Evolutionary conservation across 1,140 invertebrate species (phyloP).

Genomic region (Scaptomyza pallida): DNA sequence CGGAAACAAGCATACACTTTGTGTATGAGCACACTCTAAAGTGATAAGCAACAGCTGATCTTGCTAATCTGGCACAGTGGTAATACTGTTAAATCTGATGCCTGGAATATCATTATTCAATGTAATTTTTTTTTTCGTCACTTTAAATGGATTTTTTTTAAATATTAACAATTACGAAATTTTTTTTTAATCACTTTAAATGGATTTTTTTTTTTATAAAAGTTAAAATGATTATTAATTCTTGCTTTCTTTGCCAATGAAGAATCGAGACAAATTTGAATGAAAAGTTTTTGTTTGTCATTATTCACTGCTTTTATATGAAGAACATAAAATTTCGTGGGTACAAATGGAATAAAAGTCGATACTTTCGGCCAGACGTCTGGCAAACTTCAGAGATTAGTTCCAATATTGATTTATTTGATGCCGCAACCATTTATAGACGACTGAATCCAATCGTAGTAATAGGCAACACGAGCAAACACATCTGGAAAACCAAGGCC

Average conservation of each 20-base stretch:
- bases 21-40: neutral
- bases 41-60: neutral
- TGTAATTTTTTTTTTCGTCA: neutral
- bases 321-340: too few relatives aligned
- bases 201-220: too few relatives aligned
- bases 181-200: too few relatives aligned
- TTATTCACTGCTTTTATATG: too few relatives aligned
- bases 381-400: constrained; percentile 24
- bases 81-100: neutral
- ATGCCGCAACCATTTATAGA: constrained; percentile 64
- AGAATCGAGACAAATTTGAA: too few relatives aligned
- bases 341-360: neutral
- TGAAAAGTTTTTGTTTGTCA: too few relatives aligned
- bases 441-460: constrained; percentile 73
- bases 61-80: neutral
- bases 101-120: neutral
- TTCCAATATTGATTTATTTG: constrained; percentile 13
- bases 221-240: too few relatives aligned
- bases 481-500: constrained; percentile 85
- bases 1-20: neutral
- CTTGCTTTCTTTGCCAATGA: too few relatives aligned
- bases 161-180: too few relatives aligned
- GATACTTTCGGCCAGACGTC: constrained; percentile 49
- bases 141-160: too few relatives aligned
- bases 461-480: constrained; percentile 81